Base-by-base conservation (phyloP, 2,113 vertebrate genomes). In the Oryzias melastigma region DNA sequence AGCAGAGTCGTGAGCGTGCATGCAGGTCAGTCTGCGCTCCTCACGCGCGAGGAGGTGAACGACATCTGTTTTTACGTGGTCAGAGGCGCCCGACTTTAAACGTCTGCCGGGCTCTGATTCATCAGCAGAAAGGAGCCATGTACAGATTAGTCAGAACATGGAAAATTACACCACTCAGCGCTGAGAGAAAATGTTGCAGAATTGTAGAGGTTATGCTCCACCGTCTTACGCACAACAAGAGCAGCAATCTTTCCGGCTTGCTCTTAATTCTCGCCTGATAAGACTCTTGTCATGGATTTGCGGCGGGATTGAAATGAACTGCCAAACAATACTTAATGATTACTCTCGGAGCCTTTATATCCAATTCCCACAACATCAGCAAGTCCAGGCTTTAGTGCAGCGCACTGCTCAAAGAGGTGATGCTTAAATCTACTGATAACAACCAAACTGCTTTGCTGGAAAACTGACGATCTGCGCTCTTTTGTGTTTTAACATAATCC, bases 311-410 rank as follows among this genome's bases (percentile, higher is more conserved):
- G 22, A 59, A 59, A 63, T 51, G 22, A 78, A 76, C 66, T 67
- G 43, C 50, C 20, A 57, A 62, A 80, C 61, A 67, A 57, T 53
- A 54, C 18, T 47, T 51, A 46, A 65, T 70, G 61, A 65, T 67
- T 71, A 84, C 62, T 43, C 55, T n/a, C 40, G 69, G 56, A 69
- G 52, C 63, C 45, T 71, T 63, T 49, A 42, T 60, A 72, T 67
- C 58, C 10, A 10, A 62, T 58, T 67, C 61, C 15, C 24, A 61
- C 52, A 60, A 65, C 67, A 63, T 65, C 71, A 76, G 63, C 75
- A 64, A 50, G 53, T 44, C 14, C 0, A 53, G 46, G 65, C 73
- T 80, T 72, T 49, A 61, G 65, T 68, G 65, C 14, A 45, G 54
- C 7, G n/a, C 41, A 12, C 45, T 14, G 17, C 71, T 81, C 27